Evolutionary conservation across 2,113 vertebrate species (phyloP), one percentile per base, ranked within the genome.

Genomic region (Poeciliopsis prolifica): DNA sequence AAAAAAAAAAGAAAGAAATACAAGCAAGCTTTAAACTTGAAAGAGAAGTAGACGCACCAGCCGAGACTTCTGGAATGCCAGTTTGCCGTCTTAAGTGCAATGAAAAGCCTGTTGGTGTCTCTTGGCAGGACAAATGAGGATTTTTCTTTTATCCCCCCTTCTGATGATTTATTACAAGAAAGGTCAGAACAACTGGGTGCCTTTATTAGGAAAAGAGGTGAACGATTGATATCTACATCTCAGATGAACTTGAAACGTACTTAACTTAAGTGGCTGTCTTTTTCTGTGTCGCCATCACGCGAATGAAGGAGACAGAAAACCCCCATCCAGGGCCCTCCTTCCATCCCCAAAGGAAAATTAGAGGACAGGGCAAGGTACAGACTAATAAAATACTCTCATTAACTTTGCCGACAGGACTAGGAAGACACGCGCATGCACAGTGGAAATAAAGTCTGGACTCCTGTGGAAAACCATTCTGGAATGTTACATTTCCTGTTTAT

Each of bases 401-500:
- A 85, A 14, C n/a, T 75, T 48, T 58, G 51, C 78, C 2, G 3
- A 54, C 51, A 19, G 8, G 11, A 78, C 44, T 15, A 63, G 3
- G 22, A 69, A 70, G 40, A 68, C 71, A 54, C 58, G 70, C 31
- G 74, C 10, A 54, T 60, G 54, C 69, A 77, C 1, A 19, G 30
- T 63, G 64, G 72, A 75, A 70, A 65, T n/a, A 35, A 81, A 82
- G 78, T 76, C 68, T 72, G 35, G 72, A 75, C 70, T 82, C 73
- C 44, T 54, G 62, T 37, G 70, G 75, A 82, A 88, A 84, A 75
- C 65, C 0, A 2, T 72, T 66, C 72, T 71, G 86, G 87, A 90
- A 91, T 91, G 88, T 86, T 72, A 80, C 65, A 76, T 64, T 91
- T 90, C 91, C 86, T 84, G 87, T 92, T 90, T 83, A 78, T 86